phyloP scores from a whole-genome alignment of 2,113 vertebrate species.

The Motacilla alba region DNA sequence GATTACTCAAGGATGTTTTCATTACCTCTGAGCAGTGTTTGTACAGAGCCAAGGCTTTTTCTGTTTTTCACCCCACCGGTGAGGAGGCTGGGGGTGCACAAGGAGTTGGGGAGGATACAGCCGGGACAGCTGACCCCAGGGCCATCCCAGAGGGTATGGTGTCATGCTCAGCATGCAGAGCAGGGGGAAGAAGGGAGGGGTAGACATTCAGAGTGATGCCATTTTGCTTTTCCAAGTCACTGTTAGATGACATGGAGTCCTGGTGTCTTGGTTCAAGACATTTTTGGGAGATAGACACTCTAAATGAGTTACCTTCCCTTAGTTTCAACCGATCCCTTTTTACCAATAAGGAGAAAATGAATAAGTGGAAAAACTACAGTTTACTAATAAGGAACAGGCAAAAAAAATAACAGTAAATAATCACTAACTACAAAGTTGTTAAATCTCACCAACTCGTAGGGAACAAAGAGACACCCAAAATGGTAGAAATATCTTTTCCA shows the following conservation, averaged over 20 bases:
- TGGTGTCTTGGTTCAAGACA: neutral
- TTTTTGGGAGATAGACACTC: too few species aligned
- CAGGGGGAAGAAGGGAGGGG: neutral
- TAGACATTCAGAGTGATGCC: neutral
- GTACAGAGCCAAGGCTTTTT: neutral
- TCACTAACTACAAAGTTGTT: too few species aligned
- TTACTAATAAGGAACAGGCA: neutral
- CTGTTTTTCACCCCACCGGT: neutral
- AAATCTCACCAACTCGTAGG: too few species aligned
- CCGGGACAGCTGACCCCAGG: neutral
- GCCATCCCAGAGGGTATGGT: accelerated
- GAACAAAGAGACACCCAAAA: too few species aligned
- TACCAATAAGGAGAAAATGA: neutral
- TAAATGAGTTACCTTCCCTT: neutral
- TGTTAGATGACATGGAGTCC: neutral
- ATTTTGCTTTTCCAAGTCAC: neutral
- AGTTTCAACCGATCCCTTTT: neutral
- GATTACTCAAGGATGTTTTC: neutral
- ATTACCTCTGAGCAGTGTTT: neutral
- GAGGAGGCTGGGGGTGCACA: too few species aligned
- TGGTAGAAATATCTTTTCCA: too few species aligned
- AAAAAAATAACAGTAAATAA: too few species aligned
- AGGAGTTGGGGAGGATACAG: too few species aligned
- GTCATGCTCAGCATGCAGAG: neutral
- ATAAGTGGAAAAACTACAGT: neutral